Percentiles rank a stretch among this genome's conserved stretches.
These are phyloP conservation scores for Epicauta chinensis DNA, from an alignment of 1,140 invertebrate species.

Conservation along the genomic window DNA sequence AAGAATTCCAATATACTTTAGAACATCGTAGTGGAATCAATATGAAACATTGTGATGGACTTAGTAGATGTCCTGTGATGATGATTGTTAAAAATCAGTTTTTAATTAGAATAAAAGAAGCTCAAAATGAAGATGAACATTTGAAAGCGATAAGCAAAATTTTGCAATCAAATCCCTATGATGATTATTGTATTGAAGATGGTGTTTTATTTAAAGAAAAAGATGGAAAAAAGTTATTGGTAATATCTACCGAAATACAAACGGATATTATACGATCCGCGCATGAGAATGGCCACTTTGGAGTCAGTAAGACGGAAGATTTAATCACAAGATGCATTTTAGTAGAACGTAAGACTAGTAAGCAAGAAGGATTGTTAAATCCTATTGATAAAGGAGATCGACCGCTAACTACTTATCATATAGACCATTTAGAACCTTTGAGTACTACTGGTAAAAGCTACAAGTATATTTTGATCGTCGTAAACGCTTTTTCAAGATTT, in stretches of 20 bases:
- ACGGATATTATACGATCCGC: constrained; percentile 21
- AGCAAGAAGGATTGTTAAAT: constrained; percentile 38
- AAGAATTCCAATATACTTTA: constrained; percentile 37
- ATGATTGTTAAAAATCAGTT: constrained; percentile 18
- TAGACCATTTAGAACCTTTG: constrained; percentile 42
- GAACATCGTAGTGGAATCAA: constrained; percentile 34
- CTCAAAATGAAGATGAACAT: constrained; percentile 24
- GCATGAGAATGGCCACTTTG: constrained; percentile 28
- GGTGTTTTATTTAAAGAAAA: constrained; percentile 22
- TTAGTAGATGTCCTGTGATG: constrained; percentile 39
- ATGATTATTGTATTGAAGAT: constrained; percentile 26
- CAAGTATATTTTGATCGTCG: constrained; percentile 39
- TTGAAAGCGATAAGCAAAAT: constrained; percentile 24
- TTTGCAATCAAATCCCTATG: constrained; percentile 19
- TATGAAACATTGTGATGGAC: constrained; percentile 44
- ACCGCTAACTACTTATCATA: constrained; percentile 34
- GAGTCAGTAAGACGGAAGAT: constrained; percentile 37
- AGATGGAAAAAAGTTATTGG: constrained; percentile 19
- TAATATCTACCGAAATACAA: constrained; percentile 22
- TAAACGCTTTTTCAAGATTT: constrained; percentile 43
- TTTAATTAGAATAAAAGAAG: constrained; percentile 10
- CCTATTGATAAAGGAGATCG: constrained; percentile 25
- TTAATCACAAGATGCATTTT: constrained; percentile 39
- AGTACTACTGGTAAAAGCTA: constrained; percentile 41
- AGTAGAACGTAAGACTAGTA: constrained; percentile 39